Conservation (phyloP, 2,113 vertebrate genomes). For the Sinocyclocheilus grahami region DNA sequence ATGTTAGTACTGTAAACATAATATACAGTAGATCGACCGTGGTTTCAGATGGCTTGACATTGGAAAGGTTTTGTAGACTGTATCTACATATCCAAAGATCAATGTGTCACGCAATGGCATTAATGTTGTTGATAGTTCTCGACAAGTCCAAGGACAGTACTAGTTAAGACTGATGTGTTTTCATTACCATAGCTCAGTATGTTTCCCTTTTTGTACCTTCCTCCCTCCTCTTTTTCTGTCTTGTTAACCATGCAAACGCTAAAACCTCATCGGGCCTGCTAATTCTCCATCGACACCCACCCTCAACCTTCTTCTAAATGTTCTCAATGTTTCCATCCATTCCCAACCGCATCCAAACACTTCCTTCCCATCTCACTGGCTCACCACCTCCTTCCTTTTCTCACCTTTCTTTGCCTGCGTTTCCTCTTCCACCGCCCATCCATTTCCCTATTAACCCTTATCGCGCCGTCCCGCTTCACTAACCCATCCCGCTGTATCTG, state of each 20-base stretch:
- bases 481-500: conserved; percentile 45
- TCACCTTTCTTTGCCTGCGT: not conserved
- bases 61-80: conserved; percentile 20
- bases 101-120: not conserved
- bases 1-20: not conserved
- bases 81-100: not conserved
- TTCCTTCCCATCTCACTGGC: not conserved
- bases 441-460: not conserved
- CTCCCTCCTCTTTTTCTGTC: conserved; percentile 10
- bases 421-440: not conserved
- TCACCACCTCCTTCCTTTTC: not conserved
- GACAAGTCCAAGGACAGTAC: not conserved
- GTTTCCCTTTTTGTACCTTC: conserved; percentile 41
- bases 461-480: conserved; percentile 17
- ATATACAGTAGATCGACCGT: not conserved
- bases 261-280: conserved; percentile 21
- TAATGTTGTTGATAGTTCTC: not conserved
- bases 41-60: conserved; percentile 29
- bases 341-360: conserved; percentile 14
- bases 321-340: not conserved
- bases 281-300: not conserved
- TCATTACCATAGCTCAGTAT: conserved; percentile 42
- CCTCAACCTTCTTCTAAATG: not conserved
- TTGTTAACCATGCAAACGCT: not conserved
- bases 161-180: conserved; percentile 40